phyloP scores from a whole-genome alignment of 2,113 vertebrate genomes.

The Apaloderma vittatum region DNA sequence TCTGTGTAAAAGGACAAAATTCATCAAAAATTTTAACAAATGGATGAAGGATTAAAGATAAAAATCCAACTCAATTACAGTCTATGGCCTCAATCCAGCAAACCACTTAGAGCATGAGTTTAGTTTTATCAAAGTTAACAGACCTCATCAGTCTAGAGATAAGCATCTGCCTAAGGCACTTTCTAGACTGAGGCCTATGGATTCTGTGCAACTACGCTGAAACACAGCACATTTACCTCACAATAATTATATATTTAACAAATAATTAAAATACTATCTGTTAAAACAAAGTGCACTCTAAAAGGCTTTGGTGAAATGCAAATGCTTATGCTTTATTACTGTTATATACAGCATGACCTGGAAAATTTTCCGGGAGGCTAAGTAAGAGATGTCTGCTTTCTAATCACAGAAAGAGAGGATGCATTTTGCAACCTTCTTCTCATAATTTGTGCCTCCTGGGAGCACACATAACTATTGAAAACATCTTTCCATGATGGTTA shows the following conservation, averaged over 20 bases:
- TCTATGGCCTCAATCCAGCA: slow-evolving; percentile 41
- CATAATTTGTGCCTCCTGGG: not conserved
- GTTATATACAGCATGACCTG: not conserved
- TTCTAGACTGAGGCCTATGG: not conserved
- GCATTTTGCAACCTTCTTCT: not conserved
- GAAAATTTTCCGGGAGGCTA: not conserved
- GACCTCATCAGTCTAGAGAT: slow-evolving; percentile 46
- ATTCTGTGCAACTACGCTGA: not conserved
- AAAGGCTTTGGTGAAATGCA: not conserved
- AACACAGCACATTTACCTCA: not conserved
- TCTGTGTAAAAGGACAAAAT: slow-evolving; percentile 34
- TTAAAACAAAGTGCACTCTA: not conserved
- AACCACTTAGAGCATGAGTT: slow-evolving; percentile 57
- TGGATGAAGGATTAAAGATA: slow-evolving; percentile 36
- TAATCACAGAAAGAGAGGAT: not conserved
- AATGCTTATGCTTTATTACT: not conserved
- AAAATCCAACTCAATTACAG: slow-evolving; percentile 43
- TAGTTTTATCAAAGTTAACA: slow-evolving; percentile 49
- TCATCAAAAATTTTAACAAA: slow-evolving; percentile 50
- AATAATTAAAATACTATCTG: not conserved
- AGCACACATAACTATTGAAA: not conserved
- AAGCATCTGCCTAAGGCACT: slow-evolving; percentile 48
- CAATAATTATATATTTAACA: not conserved
- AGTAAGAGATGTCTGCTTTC: not conserved
- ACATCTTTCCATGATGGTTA: not conserved